Conservation (phyloP, 2,113 vertebrate genomes). For the Hyperoodon ampullatus region DNA sequence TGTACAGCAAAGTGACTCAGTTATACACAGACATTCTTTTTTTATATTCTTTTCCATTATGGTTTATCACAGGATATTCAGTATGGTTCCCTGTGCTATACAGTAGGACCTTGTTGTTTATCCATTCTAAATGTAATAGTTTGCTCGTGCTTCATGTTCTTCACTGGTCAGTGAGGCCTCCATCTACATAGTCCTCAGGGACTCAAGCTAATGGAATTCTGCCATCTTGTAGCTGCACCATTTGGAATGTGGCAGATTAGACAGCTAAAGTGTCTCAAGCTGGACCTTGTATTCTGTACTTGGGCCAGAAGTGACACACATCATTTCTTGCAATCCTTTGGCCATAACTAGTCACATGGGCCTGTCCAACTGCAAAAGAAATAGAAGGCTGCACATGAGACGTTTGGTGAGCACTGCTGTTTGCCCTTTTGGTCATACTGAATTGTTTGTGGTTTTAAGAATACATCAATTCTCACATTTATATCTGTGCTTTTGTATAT, state of each 20-base stretch:
- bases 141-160: background rate
- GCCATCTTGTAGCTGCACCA: background rate
- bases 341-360: background rate
- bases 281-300: background rate
- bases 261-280: background rate
- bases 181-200: background rate
- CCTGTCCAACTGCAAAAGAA: background rate
- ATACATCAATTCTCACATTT: background rate
- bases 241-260: background rate
- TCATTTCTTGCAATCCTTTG: conserved; percentile 22
- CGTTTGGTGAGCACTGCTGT: background rate
- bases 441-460: conserved; percentile 3
- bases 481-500: background rate
- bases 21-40: background rate
- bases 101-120: background rate
- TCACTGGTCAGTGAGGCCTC: background rate
- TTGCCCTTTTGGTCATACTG: background rate
- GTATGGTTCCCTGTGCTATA: background rate
- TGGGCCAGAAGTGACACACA: background rate
- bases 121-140: background rate
- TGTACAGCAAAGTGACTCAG: background rate
- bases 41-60: background rate
- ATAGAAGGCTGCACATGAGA: background rate
- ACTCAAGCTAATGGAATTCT: background rate
- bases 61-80: background rate